phyloP scores from a whole-genome alignment of 2,113 vertebrate genomes.

The Lates calcarifer region DNA sequence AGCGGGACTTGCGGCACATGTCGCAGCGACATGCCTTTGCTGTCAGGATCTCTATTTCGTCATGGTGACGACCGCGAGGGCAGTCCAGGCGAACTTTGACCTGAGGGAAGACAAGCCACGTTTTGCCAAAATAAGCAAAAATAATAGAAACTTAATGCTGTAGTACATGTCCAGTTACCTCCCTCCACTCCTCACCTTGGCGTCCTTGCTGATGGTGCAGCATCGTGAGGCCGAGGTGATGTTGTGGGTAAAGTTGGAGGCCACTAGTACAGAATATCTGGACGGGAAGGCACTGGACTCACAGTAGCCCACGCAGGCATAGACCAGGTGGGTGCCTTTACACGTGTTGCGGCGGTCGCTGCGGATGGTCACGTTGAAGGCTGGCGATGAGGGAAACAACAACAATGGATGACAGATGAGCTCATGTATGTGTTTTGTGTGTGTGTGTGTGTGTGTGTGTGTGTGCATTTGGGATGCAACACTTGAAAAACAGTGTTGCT shows the following conservation, averaged over 20 bases:
- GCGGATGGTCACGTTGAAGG: slow-evolving; percentile 90
- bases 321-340: slow-evolving; percentile 84
- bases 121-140: neutral
- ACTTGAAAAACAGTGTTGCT: too few species aligned
- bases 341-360: slow-evolving; percentile 89
- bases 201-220: slow-evolving; percentile 88
- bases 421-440: too few species aligned
- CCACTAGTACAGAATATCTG: slow-evolving; percentile 88
- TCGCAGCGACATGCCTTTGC: slow-evolving; percentile 89
- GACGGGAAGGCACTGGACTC: slow-evolving; percentile 94
- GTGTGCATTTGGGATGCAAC: too few species aligned
- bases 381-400: slow-evolving; percentile 64
- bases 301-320: slow-evolving; percentile 92
- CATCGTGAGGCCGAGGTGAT: slow-evolving; percentile 90
- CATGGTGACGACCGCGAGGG: slow-evolving; percentile 75
- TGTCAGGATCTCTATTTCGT: slow-evolving; percentile 88
- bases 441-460: too few species aligned
- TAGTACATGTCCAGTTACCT: neutral
- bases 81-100: slow-evolving; percentile 90
- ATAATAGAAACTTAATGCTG: fast-evolving
- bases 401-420: neutral
- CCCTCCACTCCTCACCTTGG: slow-evolving; percentile 69
- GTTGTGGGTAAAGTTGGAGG: slow-evolving; percentile 90
- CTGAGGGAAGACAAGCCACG: slow-evolving; percentile 66
- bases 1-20: slow-evolving; percentile 90